These are phyloP conservation scores for Tenthredo livida DNA, from an alignment of 2,888 invertebrate genomes.

Conservation along the genomic window DNA sequence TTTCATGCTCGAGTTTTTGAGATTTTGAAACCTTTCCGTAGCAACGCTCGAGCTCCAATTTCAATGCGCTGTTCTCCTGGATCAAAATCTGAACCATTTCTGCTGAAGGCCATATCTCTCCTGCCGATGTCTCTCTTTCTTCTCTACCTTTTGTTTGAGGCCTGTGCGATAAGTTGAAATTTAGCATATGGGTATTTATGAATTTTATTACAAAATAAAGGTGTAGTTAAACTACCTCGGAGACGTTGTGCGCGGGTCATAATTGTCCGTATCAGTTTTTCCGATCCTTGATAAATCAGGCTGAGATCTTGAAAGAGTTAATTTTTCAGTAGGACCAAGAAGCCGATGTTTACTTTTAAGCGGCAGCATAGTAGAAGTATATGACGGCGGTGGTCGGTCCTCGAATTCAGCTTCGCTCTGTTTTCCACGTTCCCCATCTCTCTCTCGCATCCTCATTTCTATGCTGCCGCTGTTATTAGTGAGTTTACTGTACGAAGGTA, in stretches of 20 bases:
- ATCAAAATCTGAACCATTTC: constrained; percentile 91
- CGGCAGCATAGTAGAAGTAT: constrained; percentile 71
- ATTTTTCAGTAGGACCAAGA: constrained; percentile 79
- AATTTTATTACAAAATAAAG: not conserved
- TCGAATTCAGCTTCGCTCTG: constrained; percentile 71
- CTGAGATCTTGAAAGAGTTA: constrained; percentile 88
- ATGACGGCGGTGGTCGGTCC: constrained; percentile 71
- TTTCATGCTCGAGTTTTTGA: constrained; percentile 94
- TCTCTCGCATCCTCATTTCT: constrained; percentile 72
- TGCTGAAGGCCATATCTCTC: constrained; percentile 82
- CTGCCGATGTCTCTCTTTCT: constrained; percentile 80
- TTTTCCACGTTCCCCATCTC: constrained; percentile 71
- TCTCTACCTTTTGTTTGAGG: constrained; percentile 82
- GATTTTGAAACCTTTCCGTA: constrained; percentile 92
- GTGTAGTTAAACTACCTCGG: constrained; percentile 68
- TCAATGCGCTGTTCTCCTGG: constrained; percentile 91
- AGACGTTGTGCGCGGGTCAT: constrained; percentile 72
- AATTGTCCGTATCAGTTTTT: constrained; percentile 72
- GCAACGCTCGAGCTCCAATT: constrained; percentile 90
- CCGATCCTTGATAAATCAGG: constrained; percentile 87
- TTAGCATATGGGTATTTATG: not conserved
- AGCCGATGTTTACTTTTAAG: constrained; percentile 73
- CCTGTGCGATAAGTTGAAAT: constrained; percentile 64
- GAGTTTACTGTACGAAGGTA: constrained; percentile 72
- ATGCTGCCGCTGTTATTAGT: constrained; percentile 68